Conservation (phyloP, 2,797 vertebrate species). For the Coregonus sp. region DNA sequence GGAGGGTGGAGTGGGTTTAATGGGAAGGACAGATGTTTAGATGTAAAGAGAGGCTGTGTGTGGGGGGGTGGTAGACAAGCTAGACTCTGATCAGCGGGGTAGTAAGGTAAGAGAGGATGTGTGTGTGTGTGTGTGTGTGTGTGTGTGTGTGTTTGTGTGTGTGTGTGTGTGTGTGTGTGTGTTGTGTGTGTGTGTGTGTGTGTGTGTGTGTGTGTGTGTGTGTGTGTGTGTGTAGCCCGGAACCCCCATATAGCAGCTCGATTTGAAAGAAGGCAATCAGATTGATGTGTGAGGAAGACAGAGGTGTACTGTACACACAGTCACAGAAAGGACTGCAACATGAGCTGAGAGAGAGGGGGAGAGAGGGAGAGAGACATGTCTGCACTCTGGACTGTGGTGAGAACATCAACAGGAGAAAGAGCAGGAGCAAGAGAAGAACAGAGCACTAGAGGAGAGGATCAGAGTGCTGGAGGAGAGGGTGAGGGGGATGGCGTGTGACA, state of each 20-base stretch:
- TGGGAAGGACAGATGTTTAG: slow-evolving; percentile 76
- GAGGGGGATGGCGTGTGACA: too few relatives aligned
- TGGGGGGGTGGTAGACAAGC: neutral
- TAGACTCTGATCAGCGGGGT: too few relatives aligned
- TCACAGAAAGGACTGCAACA: neutral
- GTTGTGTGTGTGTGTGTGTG: neutral
- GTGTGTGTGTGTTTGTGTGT: neutral
- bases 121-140: neutral
- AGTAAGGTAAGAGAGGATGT: neutral
- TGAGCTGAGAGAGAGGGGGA: slow-evolving; percentile 32
- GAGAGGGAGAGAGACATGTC: neutral
- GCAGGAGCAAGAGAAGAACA: too few relatives aligned
- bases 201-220: neutral
- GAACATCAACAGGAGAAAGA: too few relatives aligned
- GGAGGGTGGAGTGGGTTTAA: slow-evolving; percentile 48
- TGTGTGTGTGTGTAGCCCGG: neutral
- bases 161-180: too few relatives aligned
- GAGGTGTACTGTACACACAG: slow-evolving; percentile 53
- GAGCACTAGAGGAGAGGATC: too few relatives aligned
- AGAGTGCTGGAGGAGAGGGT: too few relatives aligned
- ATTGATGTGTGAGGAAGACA: slow-evolving; percentile 71
- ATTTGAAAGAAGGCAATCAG: slow-evolving; percentile 76
- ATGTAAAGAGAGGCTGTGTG: slow-evolving; percentile 60
- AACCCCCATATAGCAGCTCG: slow-evolving; percentile 41
- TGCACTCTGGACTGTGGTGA: too few relatives aligned